phyloP scores from a whole-genome alignment of 2,113 vertebrate genomes.

The Varanus komodoensis region DNA sequence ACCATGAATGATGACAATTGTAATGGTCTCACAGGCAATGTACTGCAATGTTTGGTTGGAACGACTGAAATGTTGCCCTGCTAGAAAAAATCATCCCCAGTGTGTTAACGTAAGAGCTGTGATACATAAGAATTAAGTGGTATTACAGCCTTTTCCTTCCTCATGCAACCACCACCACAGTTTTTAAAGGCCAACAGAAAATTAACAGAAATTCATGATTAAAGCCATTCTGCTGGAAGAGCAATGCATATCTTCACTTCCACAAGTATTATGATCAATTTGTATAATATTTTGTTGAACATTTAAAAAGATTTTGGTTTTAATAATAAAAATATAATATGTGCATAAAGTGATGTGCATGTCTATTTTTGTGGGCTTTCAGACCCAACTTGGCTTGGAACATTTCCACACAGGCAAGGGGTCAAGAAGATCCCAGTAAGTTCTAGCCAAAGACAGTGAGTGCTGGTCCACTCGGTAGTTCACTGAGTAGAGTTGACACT shows the following conservation, averaged over 20 bases:
- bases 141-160: conserved; percentile 26
- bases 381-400: too few relatives aligned
- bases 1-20: neutral
- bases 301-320: conserved; percentile 60
- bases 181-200: conserved; percentile 29
- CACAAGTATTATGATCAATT: conserved; percentile 59
- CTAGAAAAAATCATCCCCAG: neutral
- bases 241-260: conserved; percentile 48
- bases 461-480: neutral
- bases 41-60: neutral
- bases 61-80: neutral
- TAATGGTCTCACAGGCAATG: conserved; percentile 2
- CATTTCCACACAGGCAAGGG: neutral
- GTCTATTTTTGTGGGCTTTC: neutral
- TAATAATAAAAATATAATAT: conserved; percentile 66
- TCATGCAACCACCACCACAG: conserved; percentile 25
- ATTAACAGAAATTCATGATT: conserved; percentile 35
- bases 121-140: conserved; percentile 22
- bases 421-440: neutral
- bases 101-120: neutral
- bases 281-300: conserved; percentile 61
- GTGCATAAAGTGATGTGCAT: conserved; percentile 8
- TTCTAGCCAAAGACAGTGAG: neutral
- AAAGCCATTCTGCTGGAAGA: conserved; percentile 69
- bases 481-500: neutral